A percentile compares a stretch with the other conserved stretches of the same genome.
phyloP scores from a whole-genome alignment of 1,140 invertebrate genomes.

The Sycobia sp. region DNA sequence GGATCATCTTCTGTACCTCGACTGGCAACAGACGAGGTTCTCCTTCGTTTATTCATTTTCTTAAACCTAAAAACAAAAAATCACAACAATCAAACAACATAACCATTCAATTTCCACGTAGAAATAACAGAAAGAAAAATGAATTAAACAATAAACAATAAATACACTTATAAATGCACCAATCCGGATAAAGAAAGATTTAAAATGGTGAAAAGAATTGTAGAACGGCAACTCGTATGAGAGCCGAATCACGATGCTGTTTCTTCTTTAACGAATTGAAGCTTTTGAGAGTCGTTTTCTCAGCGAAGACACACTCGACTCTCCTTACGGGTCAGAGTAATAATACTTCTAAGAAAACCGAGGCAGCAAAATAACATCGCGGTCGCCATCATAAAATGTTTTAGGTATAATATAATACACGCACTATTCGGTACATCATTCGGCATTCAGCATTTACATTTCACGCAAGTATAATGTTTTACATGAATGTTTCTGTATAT shows the following conservation, averaged over 20 bases:
- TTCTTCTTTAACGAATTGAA: neutral
- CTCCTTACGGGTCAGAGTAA: neutral
- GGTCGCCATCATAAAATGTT: slow-evolving; percentile 32
- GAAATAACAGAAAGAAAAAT: slow-evolving; percentile 5
- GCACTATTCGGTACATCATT: no score
- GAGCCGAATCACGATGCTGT: slow-evolving; percentile 3
- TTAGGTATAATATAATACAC: no score
- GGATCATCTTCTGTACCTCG: slow-evolving; percentile 68
- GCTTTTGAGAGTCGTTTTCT: slow-evolving; percentile 2
- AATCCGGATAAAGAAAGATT: slow-evolving; percentile 18
- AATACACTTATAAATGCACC: slow-evolving; percentile 24
- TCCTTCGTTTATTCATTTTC: slow-evolving; percentile 69
- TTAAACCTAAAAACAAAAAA: slow-evolving; percentile 16
- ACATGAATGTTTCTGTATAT: no score
- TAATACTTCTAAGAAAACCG: slow-evolving; percentile 23
- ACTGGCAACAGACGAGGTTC: slow-evolving; percentile 73
- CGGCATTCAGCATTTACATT: no score
- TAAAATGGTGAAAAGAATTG: neutral
- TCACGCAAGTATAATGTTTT: no score
- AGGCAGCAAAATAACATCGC: slow-evolving; percentile 28
- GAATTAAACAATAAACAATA: slow-evolving; percentile 18
- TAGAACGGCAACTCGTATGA: slow-evolving; percentile 5
- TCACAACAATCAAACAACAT: slow-evolving; percentile 11
- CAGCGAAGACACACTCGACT: slow-evolving; percentile 10
- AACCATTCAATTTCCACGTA: slow-evolving; percentile 12